Evolutionary conservation across 2,888 invertebrate species (phyloP), one percentile per base, ranked within the genome.

Genomic region (Tachina grossa): DNA sequence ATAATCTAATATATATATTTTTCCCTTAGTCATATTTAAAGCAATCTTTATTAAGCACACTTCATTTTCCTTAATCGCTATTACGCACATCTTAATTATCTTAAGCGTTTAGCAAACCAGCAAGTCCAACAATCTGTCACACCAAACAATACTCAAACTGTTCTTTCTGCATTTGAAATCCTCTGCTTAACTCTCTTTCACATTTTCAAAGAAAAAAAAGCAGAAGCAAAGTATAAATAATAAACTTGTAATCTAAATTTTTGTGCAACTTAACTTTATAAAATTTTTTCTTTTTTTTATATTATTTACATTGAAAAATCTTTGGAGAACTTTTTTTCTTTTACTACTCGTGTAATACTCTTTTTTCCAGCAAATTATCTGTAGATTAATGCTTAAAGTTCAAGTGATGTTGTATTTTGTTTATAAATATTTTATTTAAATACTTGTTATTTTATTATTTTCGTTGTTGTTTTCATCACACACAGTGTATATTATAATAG

Each of bases 371-470:
- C 39, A 69, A 68, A 76, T 76, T 82, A 75, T 76, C 82, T 69
- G 47, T 74, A 75, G 65, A 78, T 72, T 77, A 72, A 39, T 75
- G 77, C 78, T 82, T 82, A 85, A 85, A 82, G 82, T 82, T 85
- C 82, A 85, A 74, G 78, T 74, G 63, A 79, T 74, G 68, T 51
- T 85, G 66, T 47, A 19, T 72, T 59, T 68, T 57, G 43, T 57
- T 66, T 68, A 77, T 14, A 31, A 31, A 31, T 31, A 55, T 47
- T 79, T 63, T 31, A 61, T 75, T 68, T 45, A 68, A 81, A 75
- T 81, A 81, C 77, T 68, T 80, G 84, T 53, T 76, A 69, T 74
- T 14, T 63, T 79, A 16, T 8, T 22, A 1, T 43, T 55, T 19
- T 55, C 9, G 63, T 49, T 79, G 45, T 69, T 74, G 22, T 77